Conservation (phyloP, 2,113 vertebrate species). For the Zingel zingel region DNA sequence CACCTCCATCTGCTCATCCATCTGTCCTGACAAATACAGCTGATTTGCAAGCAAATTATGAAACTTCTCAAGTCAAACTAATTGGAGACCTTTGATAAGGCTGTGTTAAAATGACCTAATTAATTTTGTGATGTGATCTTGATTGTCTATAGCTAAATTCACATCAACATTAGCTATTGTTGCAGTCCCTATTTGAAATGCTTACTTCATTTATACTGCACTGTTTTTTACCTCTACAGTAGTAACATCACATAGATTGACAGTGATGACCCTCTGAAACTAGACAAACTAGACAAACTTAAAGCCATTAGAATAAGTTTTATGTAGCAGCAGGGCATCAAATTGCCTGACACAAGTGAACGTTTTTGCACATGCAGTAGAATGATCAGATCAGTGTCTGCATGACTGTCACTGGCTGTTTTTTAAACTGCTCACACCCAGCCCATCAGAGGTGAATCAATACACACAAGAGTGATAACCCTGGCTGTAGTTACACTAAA, state of each 20-base stretch:
- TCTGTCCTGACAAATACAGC: conserved; percentile 65
- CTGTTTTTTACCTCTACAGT: background rate
- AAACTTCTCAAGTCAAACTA: conserved; percentile 51
- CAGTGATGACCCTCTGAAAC: background rate
- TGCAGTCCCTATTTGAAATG: background rate
- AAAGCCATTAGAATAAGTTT: background rate
- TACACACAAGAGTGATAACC: conserved; percentile 39
- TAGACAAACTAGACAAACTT: background rate
- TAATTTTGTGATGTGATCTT: conserved; percentile 18
- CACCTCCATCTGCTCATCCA: conserved; percentile 77
- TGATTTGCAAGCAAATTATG: conserved; percentile 55
- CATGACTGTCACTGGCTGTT: conserved; percentile 47
- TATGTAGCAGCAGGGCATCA: background rate
- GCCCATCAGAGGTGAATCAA: conserved; percentile 55
- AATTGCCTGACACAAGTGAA: background rate
- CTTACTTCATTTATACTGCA: background rate
- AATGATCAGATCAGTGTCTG: conserved; percentile 31
- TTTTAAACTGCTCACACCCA: conserved; percentile 46
- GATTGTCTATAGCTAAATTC: background rate
- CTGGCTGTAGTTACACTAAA: conserved; percentile 24
- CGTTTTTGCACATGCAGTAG: background rate
- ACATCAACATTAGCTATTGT: background rate
- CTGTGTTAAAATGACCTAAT: conserved; percentile 38
- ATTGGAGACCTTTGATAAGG: conserved; percentile 57
- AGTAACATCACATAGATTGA: background rate